Evolutionary conservation across 2,797 vertebrate species (phyloP).

Genomic region (Coilia nasus): DNA sequence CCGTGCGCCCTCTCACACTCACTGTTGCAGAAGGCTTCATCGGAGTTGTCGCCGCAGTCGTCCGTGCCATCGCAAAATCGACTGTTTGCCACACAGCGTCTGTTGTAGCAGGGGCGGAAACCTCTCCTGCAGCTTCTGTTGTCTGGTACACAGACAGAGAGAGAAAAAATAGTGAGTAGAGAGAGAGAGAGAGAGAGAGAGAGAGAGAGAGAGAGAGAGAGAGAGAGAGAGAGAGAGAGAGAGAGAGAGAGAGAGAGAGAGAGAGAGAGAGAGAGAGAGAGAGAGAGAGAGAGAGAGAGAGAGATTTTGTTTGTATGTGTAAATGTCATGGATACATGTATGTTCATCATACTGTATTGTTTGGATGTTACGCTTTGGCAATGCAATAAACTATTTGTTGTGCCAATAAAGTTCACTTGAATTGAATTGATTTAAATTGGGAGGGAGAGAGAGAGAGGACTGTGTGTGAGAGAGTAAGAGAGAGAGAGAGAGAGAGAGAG

Average conservation of each 20-base stretch:
- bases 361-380: too few species aligned
- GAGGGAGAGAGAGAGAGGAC: not conserved
- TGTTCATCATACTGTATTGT: too few species aligned
- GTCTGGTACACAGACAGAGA: constrained; percentile 71
- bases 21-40: constrained; percentile 95
- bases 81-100: constrained; percentile 83
- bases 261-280: not conserved
- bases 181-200: not conserved
- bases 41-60: constrained; percentile 94
- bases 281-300: not conserved
- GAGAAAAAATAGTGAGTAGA: not conserved
- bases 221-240: not conserved
- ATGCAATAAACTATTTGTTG: too few species aligned
- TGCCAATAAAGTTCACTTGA: too few species aligned
- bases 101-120: constrained; percentile 88
- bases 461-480: not conserved
- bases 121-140: constrained; percentile 91
- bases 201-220: not conserved
- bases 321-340: too few species aligned
- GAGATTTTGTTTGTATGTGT: too few species aligned
- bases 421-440: too few species aligned
- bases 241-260: not conserved
- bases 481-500: not conserved
- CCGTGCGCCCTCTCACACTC: constrained; percentile 58
- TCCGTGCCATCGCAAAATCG: constrained; percentile 89